phyloP scores from a whole-genome alignment of 2,888 invertebrate genomes.

The Meganola albula region DNA sequence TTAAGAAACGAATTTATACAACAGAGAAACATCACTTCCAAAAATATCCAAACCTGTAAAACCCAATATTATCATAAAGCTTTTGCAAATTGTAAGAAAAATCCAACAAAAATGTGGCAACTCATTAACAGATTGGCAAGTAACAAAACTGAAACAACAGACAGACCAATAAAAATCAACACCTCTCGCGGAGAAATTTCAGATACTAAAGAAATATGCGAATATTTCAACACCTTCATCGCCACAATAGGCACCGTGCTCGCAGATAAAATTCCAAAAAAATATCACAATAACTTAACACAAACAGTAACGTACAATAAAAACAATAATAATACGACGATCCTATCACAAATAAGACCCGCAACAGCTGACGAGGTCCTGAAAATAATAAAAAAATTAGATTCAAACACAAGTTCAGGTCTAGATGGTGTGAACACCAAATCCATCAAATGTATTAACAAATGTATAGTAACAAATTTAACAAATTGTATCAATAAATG shows the following conservation, averaged over 20 bases:
- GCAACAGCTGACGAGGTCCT: constrained; percentile 1
- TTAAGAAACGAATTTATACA: constrained; percentile 5
- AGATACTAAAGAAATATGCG: constrained; percentile 11
- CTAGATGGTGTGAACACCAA: constrained; percentile 11
- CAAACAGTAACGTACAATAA: constrained; percentile 1
- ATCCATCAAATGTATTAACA: constrained; percentile 8
- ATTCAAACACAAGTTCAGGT: constrained; percentile 9
- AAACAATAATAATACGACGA: neutral
- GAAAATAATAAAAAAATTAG: constrained; percentile 5
- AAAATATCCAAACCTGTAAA: constrained; percentile 7
- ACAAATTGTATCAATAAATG: constrained; percentile 10
- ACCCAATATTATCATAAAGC: constrained; percentile 9
- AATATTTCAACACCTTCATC: constrained; percentile 17
- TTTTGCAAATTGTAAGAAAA: constrained; percentile 4
- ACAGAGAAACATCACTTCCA: constrained; percentile 7
- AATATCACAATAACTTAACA: constrained; percentile 3
- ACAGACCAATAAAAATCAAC: constrained; percentile 11
- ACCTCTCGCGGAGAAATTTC: constrained; percentile 3
- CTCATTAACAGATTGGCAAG: constrained; percentile 10
- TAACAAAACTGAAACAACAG: constrained; percentile 8
- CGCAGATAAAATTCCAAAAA: constrained; percentile 13
- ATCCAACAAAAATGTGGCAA: constrained; percentile 11
- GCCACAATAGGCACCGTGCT: constrained; percentile 11
- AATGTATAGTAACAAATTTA: neutral
- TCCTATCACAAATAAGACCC: neutral